A percentile compares a stretch with the other conserved stretches of the same genome.
These are phyloP conservation scores for Spondyliosoma cantharus DNA, from an alignment of 2,797 vertebrate genomes.

Conservation along the genomic window DNA sequence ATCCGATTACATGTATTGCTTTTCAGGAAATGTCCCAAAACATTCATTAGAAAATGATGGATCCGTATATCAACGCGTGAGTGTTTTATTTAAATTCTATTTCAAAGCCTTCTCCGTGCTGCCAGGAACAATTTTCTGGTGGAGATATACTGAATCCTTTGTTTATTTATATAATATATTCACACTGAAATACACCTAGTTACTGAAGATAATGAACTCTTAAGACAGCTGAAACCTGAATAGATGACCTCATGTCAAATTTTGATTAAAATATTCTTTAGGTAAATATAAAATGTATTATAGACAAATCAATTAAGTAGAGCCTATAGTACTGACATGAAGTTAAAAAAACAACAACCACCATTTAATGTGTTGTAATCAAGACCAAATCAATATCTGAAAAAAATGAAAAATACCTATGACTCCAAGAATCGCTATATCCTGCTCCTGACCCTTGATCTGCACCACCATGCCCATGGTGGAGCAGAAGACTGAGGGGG, in stretches of 20 bases:
- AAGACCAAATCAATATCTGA: not conserved
- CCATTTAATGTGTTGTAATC: not conserved
- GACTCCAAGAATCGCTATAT: slow-evolving; percentile 54
- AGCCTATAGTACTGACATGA: not conserved
- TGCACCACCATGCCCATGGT: slow-evolving; percentile 76
- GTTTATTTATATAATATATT: not conserved
- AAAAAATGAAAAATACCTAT: slow-evolving; percentile 58
- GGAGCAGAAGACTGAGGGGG: slow-evolving; percentile 77
- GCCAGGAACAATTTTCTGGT: not conserved
- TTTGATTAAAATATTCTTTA: not conserved
- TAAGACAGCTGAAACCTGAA: too few species aligned
- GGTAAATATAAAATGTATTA: not conserved
- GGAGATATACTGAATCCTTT: not conserved
- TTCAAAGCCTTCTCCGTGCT: not conserved
- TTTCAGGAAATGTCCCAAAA: not conserved
- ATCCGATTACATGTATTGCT: not conserved
- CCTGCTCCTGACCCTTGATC: slow-evolving; percentile 51
- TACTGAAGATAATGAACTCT: not conserved
- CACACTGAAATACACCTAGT: not conserved
- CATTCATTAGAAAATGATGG: not conserved
- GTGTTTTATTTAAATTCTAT: not conserved
- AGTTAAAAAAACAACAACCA: not conserved
- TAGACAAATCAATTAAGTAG: too few species aligned
- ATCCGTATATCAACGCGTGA: not conserved
- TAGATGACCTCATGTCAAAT: not conserved